Percentiles rank a stretch among this genome's conserved stretches.
phyloP scores from a whole-genome alignment of 2,797 vertebrate genomes.

The Mycteria americana region DNA sequence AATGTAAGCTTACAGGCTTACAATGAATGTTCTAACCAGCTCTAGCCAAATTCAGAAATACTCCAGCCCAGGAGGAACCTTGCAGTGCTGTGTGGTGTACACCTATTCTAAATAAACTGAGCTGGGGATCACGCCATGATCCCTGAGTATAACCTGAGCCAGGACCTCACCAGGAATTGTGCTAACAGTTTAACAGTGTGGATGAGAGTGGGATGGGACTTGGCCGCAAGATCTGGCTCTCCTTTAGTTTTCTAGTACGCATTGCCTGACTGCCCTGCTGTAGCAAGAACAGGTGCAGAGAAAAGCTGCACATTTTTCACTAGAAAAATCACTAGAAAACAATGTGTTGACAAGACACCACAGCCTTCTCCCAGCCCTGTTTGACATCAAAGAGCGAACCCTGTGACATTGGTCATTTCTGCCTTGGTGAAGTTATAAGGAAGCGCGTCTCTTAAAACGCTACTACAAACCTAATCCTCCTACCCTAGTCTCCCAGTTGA shows the following conservation, averaged over 20 bases:
- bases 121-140: not conserved
- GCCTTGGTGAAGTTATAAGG: not conserved
- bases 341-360: not conserved
- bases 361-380: not conserved
- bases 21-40: not conserved
- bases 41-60: not conserved
- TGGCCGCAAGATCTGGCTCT: not conserved
- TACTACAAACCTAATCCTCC: not conserved
- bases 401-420: not conserved
- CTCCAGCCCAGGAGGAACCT: not conserved
- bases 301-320: not conserved
- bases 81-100: not conserved
- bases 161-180: not conserved
- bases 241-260: not conserved
- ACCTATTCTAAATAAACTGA: not conserved
- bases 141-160: not conserved
- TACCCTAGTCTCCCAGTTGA: not conserved
- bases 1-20: not conserved
- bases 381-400: not conserved
- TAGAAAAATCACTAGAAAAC: not conserved
- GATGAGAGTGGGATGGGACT: not conserved
- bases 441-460: not conserved
- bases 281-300: not conserved
- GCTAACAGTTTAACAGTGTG: not conserved
- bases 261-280: not conserved